Evolutionary conservation across 2,888 invertebrate species (phyloP).

Genomic region (Xanthia togata): DNA sequence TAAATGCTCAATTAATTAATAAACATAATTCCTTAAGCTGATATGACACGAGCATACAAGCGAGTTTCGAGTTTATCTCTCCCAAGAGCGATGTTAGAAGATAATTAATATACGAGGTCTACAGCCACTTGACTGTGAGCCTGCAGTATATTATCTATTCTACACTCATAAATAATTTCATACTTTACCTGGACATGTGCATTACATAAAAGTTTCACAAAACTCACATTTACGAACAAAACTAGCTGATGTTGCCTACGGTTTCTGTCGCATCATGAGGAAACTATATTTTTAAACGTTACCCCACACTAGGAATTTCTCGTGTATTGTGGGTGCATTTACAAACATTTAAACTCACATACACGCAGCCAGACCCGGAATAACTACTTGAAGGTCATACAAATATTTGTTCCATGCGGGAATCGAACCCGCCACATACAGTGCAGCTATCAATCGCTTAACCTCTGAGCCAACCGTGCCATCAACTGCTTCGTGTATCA

Average conservation of each 20-base stretch:
- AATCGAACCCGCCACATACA: no score
- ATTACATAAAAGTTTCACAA: not conserved
- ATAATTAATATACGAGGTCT: slow-evolving; percentile 19
- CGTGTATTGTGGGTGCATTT: no score
- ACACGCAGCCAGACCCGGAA: no score
- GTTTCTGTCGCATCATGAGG: no score
- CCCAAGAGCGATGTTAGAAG: slow-evolving; percentile 27
- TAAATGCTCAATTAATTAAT: not conserved
- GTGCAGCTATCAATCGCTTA: no score
- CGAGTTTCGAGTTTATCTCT: slow-evolving; percentile 24
- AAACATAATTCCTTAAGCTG: slow-evolving; percentile 31
- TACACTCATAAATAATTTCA: slow-evolving; percentile 11
- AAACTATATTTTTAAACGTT: not conserved
- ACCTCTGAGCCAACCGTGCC: no score
- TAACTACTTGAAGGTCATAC: no score
- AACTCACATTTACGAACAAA: not conserved
- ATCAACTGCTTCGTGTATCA: not conserved
- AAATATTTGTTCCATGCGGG: no score
- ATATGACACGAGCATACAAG: slow-evolving; percentile 7
- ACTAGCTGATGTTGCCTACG: no score
- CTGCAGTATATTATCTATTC: slow-evolving; percentile 15
- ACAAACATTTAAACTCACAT: no score
- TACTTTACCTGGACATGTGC: not conserved
- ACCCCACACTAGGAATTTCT: no score
- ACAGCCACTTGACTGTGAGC: slow-evolving; percentile 1